phyloP scores from a whole-genome alignment of 2,797 vertebrate species.

The Melopsittacus undulatus region DNA sequence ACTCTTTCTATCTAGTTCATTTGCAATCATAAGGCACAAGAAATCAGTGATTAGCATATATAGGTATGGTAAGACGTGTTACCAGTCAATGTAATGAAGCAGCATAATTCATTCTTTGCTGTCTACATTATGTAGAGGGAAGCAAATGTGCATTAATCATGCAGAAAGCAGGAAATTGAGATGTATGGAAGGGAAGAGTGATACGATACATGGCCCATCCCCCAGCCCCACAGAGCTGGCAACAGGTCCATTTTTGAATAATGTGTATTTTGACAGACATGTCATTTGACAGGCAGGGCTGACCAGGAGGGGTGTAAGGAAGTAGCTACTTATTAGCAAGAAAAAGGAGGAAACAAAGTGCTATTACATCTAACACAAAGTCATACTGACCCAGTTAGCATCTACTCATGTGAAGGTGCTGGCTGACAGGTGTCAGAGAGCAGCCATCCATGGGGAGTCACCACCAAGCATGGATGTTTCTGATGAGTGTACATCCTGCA shows the following conservation, averaged over 20 bases:
- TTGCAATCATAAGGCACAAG: conserved; percentile 58
- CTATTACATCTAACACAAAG: background rate
- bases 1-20: conserved; percentile 52
- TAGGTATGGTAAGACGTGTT: conserved; percentile 52
- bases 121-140: conserved; percentile 56
- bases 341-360: conserved; percentile 1
- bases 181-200: conserved; percentile 66
- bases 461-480: fast-evolving
- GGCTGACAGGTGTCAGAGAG: conserved; percentile 13
- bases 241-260: conserved; percentile 58
- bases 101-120: conserved; percentile 70
- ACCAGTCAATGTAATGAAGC: conserved; percentile 70
- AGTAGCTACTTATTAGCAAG: conserved; percentile 37
- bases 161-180: conserved; percentile 69
- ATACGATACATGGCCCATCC: conserved; percentile 51
- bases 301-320: conserved; percentile 45
- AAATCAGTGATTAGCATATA: conserved; percentile 37
- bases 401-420: background rate
- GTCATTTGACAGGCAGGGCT: conserved; percentile 59
- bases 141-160: conserved; percentile 68
- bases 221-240: conserved; percentile 9
- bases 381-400: background rate
- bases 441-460: background rate
- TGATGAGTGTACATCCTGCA: background rate
- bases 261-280: conserved; percentile 45